Base-by-base conservation (phyloP, 2,888 invertebrate genomes). In the Agapostemon virescens region DNA sequence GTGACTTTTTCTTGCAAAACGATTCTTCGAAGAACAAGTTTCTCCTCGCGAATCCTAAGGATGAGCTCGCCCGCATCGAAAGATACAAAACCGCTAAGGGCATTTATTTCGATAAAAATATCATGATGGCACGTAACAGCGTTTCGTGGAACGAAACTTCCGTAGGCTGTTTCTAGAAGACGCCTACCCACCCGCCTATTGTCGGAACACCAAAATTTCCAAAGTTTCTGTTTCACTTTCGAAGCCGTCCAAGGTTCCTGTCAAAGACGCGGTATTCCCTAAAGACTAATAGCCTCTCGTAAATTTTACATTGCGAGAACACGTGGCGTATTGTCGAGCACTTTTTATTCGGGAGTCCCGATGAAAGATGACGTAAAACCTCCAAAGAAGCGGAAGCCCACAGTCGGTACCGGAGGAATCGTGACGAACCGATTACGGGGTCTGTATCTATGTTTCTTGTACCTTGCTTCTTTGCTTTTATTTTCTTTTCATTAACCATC, bases 361-460 rank as follows among this genome's bases (percentile, higher is more conserved):
- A n/a, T n/a, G 13, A 1, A 23, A 13, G 55, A 26, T 55, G 55
- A 55, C 55, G 55, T 55, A 55, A 15, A 55, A 55, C 6, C 55
- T 15, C 55, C 6, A 55, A 55, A 55, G 55, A 55, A 55, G 23
- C 26, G 26, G 55, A 26, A 26, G 26, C 5, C 15, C 5, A 55
- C 6, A 17, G 26, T 55, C 55, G 26, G 6, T 55, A 26, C 26
- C 55, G 55, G 1, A 26, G 55, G 55, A 55, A 55, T 55, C 26
- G 55, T 55, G 26, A 55, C 52, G 26, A 26, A 13, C 52, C 52
- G 52, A 55, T 55, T 55, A 0, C 23, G 23, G 52, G 52, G 26
- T 26, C 55, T 26, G 55, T 26, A 55, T 55, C 55, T 55, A 55
- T 15, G 55, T 26, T 26, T 55, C 55, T 55, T 55, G 55, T 55